phyloP scores from a whole-genome alignment of 2,888 invertebrate species.

The Polydrusus tereticollis region DNA sequence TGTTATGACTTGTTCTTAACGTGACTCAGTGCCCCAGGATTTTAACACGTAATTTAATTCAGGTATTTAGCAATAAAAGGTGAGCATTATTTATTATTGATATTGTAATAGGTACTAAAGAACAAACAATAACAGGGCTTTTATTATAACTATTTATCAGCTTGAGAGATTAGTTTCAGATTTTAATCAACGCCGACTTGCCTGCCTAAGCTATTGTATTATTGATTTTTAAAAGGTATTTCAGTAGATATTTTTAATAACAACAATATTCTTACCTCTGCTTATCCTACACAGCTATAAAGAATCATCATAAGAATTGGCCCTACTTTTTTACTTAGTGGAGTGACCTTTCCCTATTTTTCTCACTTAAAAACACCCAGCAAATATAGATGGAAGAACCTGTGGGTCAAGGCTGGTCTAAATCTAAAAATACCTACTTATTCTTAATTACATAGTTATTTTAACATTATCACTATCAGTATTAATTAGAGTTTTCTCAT shows the following conservation, averaged over 20 bases:
- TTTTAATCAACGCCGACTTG: neutral
- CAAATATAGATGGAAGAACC: neutral
- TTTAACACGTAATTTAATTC: conserved; percentile 30
- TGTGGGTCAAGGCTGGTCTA: neutral
- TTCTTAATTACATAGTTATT: too few species aligned
- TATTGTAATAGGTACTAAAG: conserved; percentile 7
- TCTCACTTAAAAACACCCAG: neutral
- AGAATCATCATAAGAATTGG: too few species aligned
- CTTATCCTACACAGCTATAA: too few species aligned
- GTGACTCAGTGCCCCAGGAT: conserved; percentile 30
- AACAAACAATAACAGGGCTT: conserved; percentile 21
- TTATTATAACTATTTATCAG: conserved; percentile 23
- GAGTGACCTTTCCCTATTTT: neutral
- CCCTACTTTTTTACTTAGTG: conserved; percentile 11
- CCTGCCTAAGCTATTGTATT: neutral
- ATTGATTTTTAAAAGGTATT: neutral
- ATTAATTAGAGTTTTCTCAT: too few species aligned
- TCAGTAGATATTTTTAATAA: too few species aligned
- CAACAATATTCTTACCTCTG: neutral
- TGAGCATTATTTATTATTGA: conserved; percentile 36
- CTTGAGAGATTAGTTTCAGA: neutral
- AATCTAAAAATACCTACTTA: neutral
- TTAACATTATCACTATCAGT: too few species aligned
- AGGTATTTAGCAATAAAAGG: conserved; percentile 35
- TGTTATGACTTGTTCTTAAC: conserved; percentile 28